phyloP scores from a whole-genome alignment of 2,797 vertebrate species.

The Ctenopoma multispine region DNA sequence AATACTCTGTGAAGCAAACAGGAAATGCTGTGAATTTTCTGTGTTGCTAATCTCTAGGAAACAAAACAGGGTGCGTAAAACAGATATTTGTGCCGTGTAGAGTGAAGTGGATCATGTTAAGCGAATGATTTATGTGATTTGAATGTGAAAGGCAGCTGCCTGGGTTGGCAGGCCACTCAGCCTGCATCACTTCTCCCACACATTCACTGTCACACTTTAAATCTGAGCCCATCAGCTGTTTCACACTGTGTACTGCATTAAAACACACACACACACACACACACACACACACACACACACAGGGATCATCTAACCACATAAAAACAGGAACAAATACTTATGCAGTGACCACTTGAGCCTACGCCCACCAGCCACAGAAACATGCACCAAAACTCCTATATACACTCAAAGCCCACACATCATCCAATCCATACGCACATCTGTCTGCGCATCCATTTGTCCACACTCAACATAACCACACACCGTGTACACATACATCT shows the following conservation, averaged over 20 bases:
- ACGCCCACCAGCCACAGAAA: slow-evolving; percentile 26
- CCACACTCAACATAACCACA: slow-evolving; percentile 7
- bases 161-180: slow-evolving; percentile 58
- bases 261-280: slow-evolving; percentile 32
- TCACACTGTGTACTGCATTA: slow-evolving; percentile 46
- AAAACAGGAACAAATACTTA: slow-evolving; percentile 40
- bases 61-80: not conserved
- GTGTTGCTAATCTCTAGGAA: no score
- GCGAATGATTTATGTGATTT: slow-evolving; percentile 39
- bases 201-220: slow-evolving; percentile 63
- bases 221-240: slow-evolving; percentile 71
- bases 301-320: slow-evolving; percentile 16
- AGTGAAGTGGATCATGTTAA: slow-evolving; percentile 23
- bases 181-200: slow-evolving; percentile 63
- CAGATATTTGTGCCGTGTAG: not conserved
- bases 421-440: slow-evolving; percentile 43
- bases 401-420: slow-evolving; percentile 50
- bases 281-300: slow-evolving; percentile 11
- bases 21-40: not conserved
- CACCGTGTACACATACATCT: slow-evolving; percentile 15
- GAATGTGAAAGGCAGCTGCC: slow-evolving; percentile 68
- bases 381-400: slow-evolving; percentile 27
- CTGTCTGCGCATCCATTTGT: slow-evolving; percentile 37
- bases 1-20: not conserved
- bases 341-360: slow-evolving; percentile 28